A percentile compares a stretch with the other conserved stretches of the same genome.
Evolutionary conservation across 2,797 vertebrate species (phyloP).

Genomic region (Acrocephalus scirpaceus): DNA sequence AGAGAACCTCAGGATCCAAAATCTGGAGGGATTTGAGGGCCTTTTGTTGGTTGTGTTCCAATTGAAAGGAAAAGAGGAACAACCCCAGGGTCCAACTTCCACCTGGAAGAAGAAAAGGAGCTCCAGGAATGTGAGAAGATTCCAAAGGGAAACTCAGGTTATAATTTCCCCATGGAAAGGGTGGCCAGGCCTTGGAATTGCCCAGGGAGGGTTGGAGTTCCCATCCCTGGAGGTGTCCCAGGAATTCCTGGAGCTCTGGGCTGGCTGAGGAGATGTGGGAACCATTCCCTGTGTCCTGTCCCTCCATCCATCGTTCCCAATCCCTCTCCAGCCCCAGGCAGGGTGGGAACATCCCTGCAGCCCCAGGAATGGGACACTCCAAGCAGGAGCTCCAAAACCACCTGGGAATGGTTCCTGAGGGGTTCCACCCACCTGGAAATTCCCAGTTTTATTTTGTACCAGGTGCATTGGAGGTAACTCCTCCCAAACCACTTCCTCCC

Average conservation of each 20-base stretch:
- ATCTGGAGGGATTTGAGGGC: background rate
- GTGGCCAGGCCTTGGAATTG: background rate
- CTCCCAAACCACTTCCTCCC: background rate
- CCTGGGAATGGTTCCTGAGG: background rate
- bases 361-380: background rate
- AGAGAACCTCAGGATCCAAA: background rate
- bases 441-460: background rate
- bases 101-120: background rate
- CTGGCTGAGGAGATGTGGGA: background rate
- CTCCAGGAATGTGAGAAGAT: rapidly evolving
- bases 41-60: background rate
- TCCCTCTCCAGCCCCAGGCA: background rate
- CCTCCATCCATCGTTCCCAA: background rate
- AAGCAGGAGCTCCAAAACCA: background rate
- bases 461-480: background rate
- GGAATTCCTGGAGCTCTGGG: background rate
- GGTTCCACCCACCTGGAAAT: rapidly evolving
- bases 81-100: rapidly evolving
- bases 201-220: background rate
- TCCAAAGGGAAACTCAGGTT: background rate
- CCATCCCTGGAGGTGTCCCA: background rate
- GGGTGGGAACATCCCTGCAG: background rate
- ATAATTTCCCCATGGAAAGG: background rate
- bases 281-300: background rate
- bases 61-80: background rate